phyloP scores from a whole-genome alignment of 23 tunicate species.

The Phallusia fumigata region DNA sequence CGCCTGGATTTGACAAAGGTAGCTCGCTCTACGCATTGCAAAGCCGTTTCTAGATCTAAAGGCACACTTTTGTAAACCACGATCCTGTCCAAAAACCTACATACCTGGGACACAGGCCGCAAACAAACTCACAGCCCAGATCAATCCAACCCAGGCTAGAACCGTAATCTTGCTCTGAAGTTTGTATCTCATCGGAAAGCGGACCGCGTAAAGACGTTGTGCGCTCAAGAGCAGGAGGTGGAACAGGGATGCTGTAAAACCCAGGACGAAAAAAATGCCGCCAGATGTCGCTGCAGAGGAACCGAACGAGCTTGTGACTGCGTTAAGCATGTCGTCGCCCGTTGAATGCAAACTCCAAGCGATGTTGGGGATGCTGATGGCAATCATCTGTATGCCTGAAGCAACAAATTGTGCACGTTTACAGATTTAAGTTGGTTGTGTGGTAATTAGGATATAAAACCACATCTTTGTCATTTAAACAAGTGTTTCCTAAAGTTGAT shows the following conservation, averaged over 20 bases:
- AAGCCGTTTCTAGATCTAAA: too few relatives aligned
- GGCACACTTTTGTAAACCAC: too few relatives aligned
- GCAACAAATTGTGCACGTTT: too few relatives aligned
- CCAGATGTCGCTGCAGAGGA: slow-evolving; percentile 20
- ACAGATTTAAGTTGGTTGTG: too few relatives aligned
- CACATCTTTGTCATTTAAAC: too few relatives aligned
- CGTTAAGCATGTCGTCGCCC: neutral
- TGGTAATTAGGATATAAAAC: too few relatives aligned
- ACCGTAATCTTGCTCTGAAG: neutral
- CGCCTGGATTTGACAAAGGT: too few relatives aligned
- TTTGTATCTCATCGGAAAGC: slow-evolving; percentile 17
- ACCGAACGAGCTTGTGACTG: neutral
- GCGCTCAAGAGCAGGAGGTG: neutral
- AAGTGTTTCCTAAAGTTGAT: too few relatives aligned
- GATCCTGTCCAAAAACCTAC: too few relatives aligned
- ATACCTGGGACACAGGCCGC: slow-evolving; percentile 13
- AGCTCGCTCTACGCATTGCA: too few relatives aligned
- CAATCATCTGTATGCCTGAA: slow-evolving; percentile 13
- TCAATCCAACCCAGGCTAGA: neutral
- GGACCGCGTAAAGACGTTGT: slow-evolving; percentile 18
- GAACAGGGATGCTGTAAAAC: slow-evolving; percentile 25
- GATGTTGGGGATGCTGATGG: neutral
- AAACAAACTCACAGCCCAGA: neutral
- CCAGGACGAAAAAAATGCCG: slow-evolving; percentile 34
- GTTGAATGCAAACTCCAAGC: neutral